These are phyloP conservation scores for Cheilosia urbana DNA, from an alignment of 2,888 invertebrate species.

Conservation along the genomic window DNA sequence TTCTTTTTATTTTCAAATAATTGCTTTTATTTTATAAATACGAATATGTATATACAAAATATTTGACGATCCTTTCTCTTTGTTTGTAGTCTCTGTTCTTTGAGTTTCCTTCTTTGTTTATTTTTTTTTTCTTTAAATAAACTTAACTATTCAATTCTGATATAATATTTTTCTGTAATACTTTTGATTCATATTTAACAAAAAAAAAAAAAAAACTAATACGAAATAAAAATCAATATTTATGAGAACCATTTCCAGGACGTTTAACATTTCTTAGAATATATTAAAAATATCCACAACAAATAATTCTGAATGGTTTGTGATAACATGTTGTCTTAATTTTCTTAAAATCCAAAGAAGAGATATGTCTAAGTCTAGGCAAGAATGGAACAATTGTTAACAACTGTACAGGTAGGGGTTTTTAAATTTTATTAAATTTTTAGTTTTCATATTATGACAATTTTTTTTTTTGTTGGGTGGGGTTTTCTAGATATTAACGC, in stretches of 20 bases:
- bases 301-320: slow-evolving; percentile 7
- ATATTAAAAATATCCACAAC: slow-evolving; percentile 34
- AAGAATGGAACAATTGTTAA: slow-evolving; percentile 52
- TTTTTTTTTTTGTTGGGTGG: slow-evolving; percentile 20
- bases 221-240: slow-evolving; percentile 1
- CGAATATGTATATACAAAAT: slow-evolving; percentile 73
- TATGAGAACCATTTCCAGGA: slow-evolving; percentile 33
- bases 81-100: slow-evolving; percentile 34
- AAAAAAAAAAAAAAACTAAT: background rate
- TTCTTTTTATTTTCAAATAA: slow-evolving; percentile 9
- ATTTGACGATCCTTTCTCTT: slow-evolving; percentile 57
- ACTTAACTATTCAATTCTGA: slow-evolving; percentile 38
- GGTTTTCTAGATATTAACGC: background rate
- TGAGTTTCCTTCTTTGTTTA: background rate
- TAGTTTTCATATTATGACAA: background rate
- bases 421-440: slow-evolving; percentile 24
- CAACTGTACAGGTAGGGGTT: slow-evolving; percentile 46
- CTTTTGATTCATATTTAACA: slow-evolving; percentile 17
- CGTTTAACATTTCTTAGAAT: slow-evolving; percentile 28
- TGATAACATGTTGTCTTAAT: slow-evolving; percentile 2
- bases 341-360: slow-evolving; percentile 11
- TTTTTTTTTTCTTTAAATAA: slow-evolving; percentile 13
- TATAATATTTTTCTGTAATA: slow-evolving; percentile 14
- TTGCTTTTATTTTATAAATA: slow-evolving; percentile 64
- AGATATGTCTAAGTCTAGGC: slow-evolving; percentile 71